Conservation (phyloP, 2,113 vertebrate species). For the Seriola aureovittata region DNA sequence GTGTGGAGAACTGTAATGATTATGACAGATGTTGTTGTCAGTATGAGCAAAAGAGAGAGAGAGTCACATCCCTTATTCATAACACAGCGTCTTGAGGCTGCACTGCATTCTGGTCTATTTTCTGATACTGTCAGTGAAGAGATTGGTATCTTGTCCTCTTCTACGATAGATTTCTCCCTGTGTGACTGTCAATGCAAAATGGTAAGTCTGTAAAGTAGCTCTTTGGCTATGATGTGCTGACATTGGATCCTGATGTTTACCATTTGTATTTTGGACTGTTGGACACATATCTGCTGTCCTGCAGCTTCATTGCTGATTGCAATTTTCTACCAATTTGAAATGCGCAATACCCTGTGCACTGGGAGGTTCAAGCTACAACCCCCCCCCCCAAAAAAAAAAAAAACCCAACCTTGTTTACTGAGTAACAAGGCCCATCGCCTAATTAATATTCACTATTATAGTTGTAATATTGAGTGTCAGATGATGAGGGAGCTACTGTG, state of each 20-base stretch:
- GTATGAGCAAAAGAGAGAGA: slow-evolving; percentile 36
- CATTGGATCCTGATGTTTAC: slow-evolving; percentile 21
- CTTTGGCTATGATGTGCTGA: slow-evolving; percentile 37
- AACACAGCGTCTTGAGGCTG: slow-evolving; percentile 39
- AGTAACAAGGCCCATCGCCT: neutral
- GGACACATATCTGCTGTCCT: slow-evolving; percentile 22
- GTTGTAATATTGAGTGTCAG: neutral
- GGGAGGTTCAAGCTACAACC: neutral
- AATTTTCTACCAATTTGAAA: slow-evolving; percentile 1
- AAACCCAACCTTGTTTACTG: neutral
- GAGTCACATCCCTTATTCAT: slow-evolving; percentile 58
- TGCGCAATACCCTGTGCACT: neutral
- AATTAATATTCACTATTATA: neutral
- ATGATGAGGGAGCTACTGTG: neutral
- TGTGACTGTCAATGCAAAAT: slow-evolving; percentile 42
- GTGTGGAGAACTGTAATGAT: slow-evolving; percentile 48
- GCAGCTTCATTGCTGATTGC: neutral
- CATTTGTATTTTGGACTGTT: slow-evolving; percentile 2
- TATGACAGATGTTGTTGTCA: slow-evolving; percentile 57
- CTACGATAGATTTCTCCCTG: slow-evolving; percentile 32
- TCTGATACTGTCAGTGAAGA: slow-evolving; percentile 50
- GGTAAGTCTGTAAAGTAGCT: slow-evolving; percentile 32
- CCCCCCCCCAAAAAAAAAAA: no score
- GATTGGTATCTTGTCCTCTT: slow-evolving; percentile 50
- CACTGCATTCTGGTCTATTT: slow-evolving; percentile 62